Base-by-base conservation (phyloP, 2,797 vertebrate genomes). In the Monodelphis domestica region DNA sequence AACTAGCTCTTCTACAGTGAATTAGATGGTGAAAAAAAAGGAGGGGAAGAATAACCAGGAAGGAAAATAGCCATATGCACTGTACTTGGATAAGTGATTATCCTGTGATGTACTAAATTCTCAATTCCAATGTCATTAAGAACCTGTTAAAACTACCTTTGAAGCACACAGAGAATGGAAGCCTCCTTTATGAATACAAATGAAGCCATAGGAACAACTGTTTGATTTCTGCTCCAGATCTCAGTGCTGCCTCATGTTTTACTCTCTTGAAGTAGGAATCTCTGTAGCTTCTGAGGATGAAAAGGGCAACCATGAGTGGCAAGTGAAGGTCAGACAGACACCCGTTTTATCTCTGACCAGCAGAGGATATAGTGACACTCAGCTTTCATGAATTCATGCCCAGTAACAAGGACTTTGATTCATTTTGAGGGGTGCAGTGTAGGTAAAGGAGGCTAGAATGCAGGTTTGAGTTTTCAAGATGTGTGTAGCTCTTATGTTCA, bases 141-240 rank as follows among this genome's bases (percentile, higher is more conserved):
- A 95, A 45, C 84, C 90, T 94, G 88, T 93, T 95, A 87, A 91
- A 87, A 96, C 54, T 56, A 92, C 1, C 53, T 95, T 93, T 93
- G 90, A 87, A 97, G 90, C 84, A 84, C 15, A 70, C 21, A 84
- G 70, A 70, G 59, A 84, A 24, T 84, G 24, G 70, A 50, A 38
- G 84, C 38, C 84, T 84, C 38, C 70, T 84, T 84, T 84, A 78
- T 84, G 70, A 84, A 84, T 84, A 50, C 70, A 84, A 50, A 38
- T 88, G 91, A 91, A 91, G 57, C 29, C 0, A 7, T 50, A 51
- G 90, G 95, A 95, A 87, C 28, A 87, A 89, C 92, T 94, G 63
- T 97, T 97, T 96, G 53, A 94, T 95, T 97, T 91, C 78, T 97
- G 96, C 92, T 95, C 50, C 91, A 97, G 38, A 97, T 94, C 95